Evolutionary conservation across 2,888 invertebrate species (phyloP), one percentile per base, ranked within the genome.

Genomic region (Norana najaformis): DNA sequence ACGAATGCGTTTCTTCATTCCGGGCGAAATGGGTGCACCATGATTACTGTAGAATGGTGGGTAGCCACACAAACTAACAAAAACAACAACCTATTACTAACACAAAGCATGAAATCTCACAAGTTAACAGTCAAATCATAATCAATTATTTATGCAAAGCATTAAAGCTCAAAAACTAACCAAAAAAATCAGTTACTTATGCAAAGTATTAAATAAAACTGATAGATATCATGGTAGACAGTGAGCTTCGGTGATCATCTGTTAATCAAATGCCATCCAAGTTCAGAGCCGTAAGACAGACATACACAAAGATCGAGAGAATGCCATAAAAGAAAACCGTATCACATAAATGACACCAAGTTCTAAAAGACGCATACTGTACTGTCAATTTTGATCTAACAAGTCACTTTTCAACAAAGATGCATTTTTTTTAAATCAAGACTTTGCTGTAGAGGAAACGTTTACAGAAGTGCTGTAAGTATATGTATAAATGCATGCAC

Each of bases 21-120:
- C 99, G 0, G 99, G 99, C 0, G 98, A 99, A 95, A 99, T 99
- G 82, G 99, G 98, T 90, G 98, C 96, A 0, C 99, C 99, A 93
- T 98, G 98, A 95, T 98, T 98, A 94, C 98, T 98, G 95, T 99
- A 99, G 95, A 99, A 99, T 0, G 99, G 99, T 18, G 99, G 99
- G 95, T 98, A 99, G 0, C 99, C 99, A 95, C 99, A 99, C 91
- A 99, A 96, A 92, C 96, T 95, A 93, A 88, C 93, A 92, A 38
- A 38, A 88, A 37, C 39, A 47, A 34, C 18, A 88, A 88, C n/a
- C 3, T 0, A 39, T 30, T 36, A 53, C 37, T 37, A n/a, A 35
- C 13, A 13, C 69, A 69, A 69, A 69, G 69, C 69, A n/a, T 30
- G 4, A 30, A n/a, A n/a, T 69, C 69, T n/a, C 8, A n/a, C n/a